Conservation (phyloP, 2,797 vertebrate species). For the Scolopax bukidnonensis region DNA sequence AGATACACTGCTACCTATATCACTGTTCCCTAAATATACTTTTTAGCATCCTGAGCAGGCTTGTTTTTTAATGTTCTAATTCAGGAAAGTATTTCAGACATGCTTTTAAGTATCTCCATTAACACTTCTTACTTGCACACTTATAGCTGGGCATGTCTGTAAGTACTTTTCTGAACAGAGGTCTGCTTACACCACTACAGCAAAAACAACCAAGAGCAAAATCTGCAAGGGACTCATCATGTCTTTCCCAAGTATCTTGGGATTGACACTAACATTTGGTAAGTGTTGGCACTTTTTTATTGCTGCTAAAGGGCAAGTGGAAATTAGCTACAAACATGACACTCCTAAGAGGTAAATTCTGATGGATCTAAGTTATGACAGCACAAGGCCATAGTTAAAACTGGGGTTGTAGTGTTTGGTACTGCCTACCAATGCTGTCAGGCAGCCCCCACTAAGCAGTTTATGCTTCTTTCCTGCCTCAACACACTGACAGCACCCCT, state of each 20-base stretch:
- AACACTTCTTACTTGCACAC: neutral
- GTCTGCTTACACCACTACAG: neutral
- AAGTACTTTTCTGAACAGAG: neutral
- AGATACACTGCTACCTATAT: neutral
- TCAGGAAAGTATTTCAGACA: neutral
- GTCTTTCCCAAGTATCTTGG: neutral
- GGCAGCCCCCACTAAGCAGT: neutral
- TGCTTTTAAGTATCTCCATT: neutral
- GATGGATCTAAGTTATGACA: neutral
- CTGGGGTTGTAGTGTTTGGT: neutral
- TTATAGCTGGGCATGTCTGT: rapidly evolving
- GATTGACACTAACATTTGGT: neutral
- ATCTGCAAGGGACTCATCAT: neutral
- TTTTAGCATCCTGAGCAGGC: neutral
- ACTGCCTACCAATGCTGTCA: neutral
- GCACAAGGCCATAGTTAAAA: neutral
- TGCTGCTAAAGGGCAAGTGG: neutral
- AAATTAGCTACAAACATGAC: neutral
- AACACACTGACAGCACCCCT: neutral
- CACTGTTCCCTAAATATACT: neutral
- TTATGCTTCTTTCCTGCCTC: neutral
- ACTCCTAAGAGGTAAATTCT: neutral
- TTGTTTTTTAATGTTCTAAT: neutral
- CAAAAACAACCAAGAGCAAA: neutral
- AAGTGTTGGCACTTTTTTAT: neutral